Evolutionary conservation across 1,140 invertebrate genomes (phyloP).

Genomic region (Gonatopus flavifemur): DNA sequence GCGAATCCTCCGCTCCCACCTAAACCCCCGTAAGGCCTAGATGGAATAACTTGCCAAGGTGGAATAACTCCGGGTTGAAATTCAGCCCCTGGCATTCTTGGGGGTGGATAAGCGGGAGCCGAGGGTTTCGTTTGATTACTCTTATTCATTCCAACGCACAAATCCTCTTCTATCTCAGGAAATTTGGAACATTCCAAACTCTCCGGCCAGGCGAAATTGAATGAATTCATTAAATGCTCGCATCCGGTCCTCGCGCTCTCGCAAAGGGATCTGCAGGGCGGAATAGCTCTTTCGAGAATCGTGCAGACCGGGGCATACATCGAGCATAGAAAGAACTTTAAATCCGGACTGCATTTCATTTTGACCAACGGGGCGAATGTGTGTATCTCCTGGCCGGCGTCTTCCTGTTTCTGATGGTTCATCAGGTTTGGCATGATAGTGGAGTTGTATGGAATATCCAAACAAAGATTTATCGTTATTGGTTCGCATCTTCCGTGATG

Average conservation of each 20-base stretch:
- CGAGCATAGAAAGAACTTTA: slow-evolving; percentile 95
- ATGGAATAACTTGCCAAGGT: slow-evolving; percentile 46
- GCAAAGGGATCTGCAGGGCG: slow-evolving; percentile 90
- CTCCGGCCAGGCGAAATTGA: slow-evolving; percentile 94
- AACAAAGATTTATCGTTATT: slow-evolving; percentile 90
- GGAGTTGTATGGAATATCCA: slow-evolving; percentile 90
- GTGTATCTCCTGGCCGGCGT: slow-evolving; percentile 91
- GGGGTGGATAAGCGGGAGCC: slow-evolving; percentile 40
- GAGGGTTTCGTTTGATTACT: slow-evolving; percentile 59
- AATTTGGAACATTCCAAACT: slow-evolving; percentile 89
- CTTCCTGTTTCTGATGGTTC: slow-evolving; percentile 91
- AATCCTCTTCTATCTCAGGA: slow-evolving; percentile 71
- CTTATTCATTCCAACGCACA: slow-evolving; percentile 88
- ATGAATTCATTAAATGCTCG: slow-evolving; percentile 88
- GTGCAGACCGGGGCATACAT: slow-evolving; percentile 96
- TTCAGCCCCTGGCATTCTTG: slow-evolving; percentile 37
- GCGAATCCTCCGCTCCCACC: slow-evolving; percentile 45
- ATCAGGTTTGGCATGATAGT: slow-evolving; percentile 96
- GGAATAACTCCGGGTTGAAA: slow-evolving; percentile 50
- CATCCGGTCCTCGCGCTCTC: slow-evolving; percentile 85
- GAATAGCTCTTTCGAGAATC: slow-evolving; percentile 85
- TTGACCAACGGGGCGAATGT: slow-evolving; percentile 96
- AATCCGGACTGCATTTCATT: slow-evolving; percentile 89
- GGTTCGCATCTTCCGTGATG: slow-evolving; percentile 86
- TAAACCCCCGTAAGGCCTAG: slow-evolving; percentile 34